Evolutionary conservation across 1,140 invertebrate species (phyloP), one percentile per base, ranked within the genome.

Genomic region (Cydia splendana): DNA sequence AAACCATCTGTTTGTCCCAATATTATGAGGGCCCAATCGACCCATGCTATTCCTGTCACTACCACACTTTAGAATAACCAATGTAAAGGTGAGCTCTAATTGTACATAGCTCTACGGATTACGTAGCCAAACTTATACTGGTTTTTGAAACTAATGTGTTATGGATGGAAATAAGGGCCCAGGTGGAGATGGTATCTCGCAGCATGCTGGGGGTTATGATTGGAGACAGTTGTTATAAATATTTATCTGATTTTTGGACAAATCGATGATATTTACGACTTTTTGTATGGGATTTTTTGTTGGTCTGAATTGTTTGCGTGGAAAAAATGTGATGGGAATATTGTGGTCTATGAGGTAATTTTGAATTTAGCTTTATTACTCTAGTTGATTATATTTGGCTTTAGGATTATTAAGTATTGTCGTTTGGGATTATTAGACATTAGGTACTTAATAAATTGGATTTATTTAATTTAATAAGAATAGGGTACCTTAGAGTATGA

Each of bases 1-100:
- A 77, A 77, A 89, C 82, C 90, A 92, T 91, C 88, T 92, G 90
- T 90, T 88, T 86, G 71, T 85, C 71, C 77, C 81, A 62, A 62
- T 6, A 53, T 24, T 80, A 78, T 82, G 79, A 82, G 83, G 85
- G 81, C 79, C 78, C 81, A 81, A 83, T 81, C 84, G 86, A 86
- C 84, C 85, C 67, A 62, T 24, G 10, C 6, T 53, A 18, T 53
- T 53, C 51, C n/a, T 4, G 12, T 1, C n/a, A 7, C 53, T 57
- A 1, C n/a, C 57, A 3, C 20, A 4, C 1, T 57, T 10, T 12
- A 4, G 18, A 4, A 24, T 15, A 62, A 62, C 57, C 57, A 24
- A 12, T 62, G 7, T 62, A 24, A 9, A 2, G 24, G 5, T 24
- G 57, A 62, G 18, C 57, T 62, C 5, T 24, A 10, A 62, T 24